These are phyloP conservation scores for Merops nubicus DNA, from an alignment of 2,113 vertebrate species.

Conservation along the genomic window DNA sequence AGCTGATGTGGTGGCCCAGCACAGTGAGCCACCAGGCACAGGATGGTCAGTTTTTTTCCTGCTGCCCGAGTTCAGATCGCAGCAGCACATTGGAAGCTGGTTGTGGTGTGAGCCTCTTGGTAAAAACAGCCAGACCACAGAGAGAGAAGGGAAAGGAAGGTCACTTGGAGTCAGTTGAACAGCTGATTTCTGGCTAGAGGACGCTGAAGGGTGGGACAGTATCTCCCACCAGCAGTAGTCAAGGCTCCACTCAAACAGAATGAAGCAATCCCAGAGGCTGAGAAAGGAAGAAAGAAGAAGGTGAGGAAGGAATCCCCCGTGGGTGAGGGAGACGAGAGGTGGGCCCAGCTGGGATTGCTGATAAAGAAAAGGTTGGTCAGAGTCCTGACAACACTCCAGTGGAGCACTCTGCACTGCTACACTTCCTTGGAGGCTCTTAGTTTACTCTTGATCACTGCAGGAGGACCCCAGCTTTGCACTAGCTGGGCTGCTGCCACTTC, in stretches of 20 bases:
- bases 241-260: background rate
- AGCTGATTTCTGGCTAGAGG: background rate
- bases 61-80: background rate
- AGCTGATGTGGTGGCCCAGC: constrained; percentile 17
- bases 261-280: background rate
- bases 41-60: background rate
- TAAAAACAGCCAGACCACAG: background rate
- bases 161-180: background rate
- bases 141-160: background rate
- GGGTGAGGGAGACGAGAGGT: accelerated
- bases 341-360: background rate
- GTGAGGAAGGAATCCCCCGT: background rate
- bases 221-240: background rate
- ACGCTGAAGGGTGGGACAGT: background rate
- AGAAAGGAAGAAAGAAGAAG: background rate
- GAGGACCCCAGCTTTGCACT: background rate
- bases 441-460: background rate
- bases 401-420: background rate
- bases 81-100: background rate
- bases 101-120: background rate
- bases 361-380: background rate
- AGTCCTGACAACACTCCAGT: background rate
- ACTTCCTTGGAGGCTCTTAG: background rate
- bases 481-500: background rate
- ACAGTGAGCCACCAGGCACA: background rate